phyloP scores from a whole-genome alignment of 1,140 invertebrate genomes.

The Drosophila ohnishii region DNA sequence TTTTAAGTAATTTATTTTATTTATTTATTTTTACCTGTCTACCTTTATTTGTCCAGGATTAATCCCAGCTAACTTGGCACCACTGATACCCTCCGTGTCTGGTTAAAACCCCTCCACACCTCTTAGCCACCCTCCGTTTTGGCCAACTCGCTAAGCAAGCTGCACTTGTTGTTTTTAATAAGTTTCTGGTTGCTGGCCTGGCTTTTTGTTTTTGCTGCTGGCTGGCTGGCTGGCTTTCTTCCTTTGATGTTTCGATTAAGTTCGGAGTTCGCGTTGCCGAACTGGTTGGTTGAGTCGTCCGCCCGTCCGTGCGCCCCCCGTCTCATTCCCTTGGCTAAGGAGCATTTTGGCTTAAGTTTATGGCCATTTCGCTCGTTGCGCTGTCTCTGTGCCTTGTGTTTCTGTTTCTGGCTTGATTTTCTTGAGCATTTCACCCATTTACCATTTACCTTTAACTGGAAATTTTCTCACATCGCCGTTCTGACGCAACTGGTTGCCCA shows the following conservation, averaged over 20 bases:
- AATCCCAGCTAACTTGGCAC: not conserved
- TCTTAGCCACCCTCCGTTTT: constrained; percentile 5
- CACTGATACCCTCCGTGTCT: constrained; percentile 2
- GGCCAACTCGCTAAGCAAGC: constrained; percentile 39
- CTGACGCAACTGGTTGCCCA: constrained; percentile 75
- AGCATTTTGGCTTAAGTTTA: constrained; percentile 75
- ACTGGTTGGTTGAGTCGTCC: constrained; percentile 69
- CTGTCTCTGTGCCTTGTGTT: constrained; percentile 60
- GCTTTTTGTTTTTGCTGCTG: constrained; percentile 30
- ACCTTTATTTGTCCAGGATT: not conserved
- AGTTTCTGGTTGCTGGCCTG: constrained; percentile 65
- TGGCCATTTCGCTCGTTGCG: constrained; percentile 76
- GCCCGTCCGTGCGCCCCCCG: not conserved
- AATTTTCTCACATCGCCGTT: constrained; percentile 68
- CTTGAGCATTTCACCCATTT: constrained; percentile 79
- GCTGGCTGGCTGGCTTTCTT: constrained; percentile 43
- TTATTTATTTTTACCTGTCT: not conserved
- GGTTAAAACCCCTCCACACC: not conserved
- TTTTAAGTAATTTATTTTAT: no score
- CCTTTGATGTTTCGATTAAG: constrained; percentile 81
- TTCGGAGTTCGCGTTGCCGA: constrained; percentile 77
- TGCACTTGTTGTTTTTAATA: constrained; percentile 83
- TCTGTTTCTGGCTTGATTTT: constrained; percentile 65
- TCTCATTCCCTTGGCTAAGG: constrained; percentile 11
- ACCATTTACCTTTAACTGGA: constrained; percentile 63